Evolutionary conservation across 1,140 invertebrate genomes (phyloP).

Genomic region (Pararge aegeria): DNA sequence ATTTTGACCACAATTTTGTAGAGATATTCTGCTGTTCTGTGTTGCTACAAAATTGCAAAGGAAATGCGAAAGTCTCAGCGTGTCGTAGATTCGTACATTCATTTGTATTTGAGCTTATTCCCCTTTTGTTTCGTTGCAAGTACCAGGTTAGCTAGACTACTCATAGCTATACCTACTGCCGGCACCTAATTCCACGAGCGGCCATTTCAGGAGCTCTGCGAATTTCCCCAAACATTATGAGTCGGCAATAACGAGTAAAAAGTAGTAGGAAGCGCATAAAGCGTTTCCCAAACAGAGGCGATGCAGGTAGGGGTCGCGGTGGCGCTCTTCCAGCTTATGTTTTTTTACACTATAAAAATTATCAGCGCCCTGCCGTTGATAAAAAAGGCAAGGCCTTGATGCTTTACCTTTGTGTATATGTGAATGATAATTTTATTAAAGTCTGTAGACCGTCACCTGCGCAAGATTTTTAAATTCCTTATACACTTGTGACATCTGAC

Average conservation of each 20-base stretch:
- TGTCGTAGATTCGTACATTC: conserved; percentile 5
- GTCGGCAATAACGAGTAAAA: conserved; percentile 41
- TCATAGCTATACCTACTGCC: conserved; percentile 1
- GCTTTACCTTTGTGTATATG: no score
- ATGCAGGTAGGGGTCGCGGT: no score
- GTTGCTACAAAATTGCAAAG: conserved; percentile 2
- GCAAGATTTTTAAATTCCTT: no score
- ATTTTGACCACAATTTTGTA: no score
- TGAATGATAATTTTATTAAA: no score
- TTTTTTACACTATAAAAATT: no score
- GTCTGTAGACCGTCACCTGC: no score
- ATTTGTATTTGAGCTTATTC: conserved; percentile 22
- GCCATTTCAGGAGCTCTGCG: conserved; percentile 12
- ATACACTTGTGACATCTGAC: no score
- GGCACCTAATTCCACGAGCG: conserved; percentile 26
- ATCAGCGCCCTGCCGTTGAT: no score
- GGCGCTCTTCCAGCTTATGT: no score
- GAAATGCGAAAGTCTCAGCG: conserved; percentile 14
- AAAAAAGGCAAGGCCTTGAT: no score
- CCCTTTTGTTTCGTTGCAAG: conserved; percentile 26
- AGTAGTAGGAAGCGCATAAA: conserved; percentile 9
- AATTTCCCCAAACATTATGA: conserved; percentile 33
- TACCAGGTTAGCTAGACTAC: conserved; percentile 19
- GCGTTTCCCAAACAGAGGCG: no score
- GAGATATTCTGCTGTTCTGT: background rate